These are phyloP conservation scores for Protosalanx chinensis DNA, from an alignment of 2,797 vertebrate species.

Conservation along the genomic window DNA sequence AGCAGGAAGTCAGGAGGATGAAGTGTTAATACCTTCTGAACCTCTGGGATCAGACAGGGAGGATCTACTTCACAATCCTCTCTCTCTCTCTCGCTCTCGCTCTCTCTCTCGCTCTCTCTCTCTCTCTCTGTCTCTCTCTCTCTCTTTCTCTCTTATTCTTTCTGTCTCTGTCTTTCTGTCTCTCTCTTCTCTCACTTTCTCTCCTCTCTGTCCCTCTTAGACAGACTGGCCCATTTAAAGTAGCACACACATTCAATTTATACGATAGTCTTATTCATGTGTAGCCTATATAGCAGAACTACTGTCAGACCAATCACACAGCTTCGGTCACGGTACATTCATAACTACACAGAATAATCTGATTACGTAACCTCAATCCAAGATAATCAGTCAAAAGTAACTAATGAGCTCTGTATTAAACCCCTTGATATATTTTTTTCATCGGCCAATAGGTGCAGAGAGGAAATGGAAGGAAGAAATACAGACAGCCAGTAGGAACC, in stretches of 20 bases:
- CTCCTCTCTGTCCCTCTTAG: background rate
- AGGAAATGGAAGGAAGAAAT: background rate
- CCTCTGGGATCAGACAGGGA: background rate
- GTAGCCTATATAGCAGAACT: too few relatives aligned
- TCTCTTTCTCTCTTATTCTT: too few relatives aligned
- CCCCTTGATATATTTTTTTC: background rate
- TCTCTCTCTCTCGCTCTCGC: background rate
- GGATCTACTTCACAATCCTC: background rate
- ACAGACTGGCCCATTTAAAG: background rate
- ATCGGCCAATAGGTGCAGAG: background rate
- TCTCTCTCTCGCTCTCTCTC: background rate
- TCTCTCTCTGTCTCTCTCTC: too few relatives aligned
- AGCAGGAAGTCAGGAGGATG: background rate
- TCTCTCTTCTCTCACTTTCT: too few relatives aligned
- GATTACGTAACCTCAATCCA: constrained; percentile 2
- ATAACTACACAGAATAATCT: background rate
- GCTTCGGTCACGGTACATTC: background rate
- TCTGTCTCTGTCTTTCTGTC: too few relatives aligned
- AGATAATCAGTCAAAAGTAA: constrained; percentile 2
- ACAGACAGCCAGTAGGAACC: background rate
- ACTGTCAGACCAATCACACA: too few relatives aligned
- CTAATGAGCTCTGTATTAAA: background rate
- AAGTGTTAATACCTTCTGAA: too few relatives aligned
- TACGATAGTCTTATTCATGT: too few relatives aligned
- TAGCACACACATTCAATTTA: too few relatives aligned